Conservation (phyloP, 2,113 vertebrate genomes). For the Oxygymnocypris stewartii region DNA sequence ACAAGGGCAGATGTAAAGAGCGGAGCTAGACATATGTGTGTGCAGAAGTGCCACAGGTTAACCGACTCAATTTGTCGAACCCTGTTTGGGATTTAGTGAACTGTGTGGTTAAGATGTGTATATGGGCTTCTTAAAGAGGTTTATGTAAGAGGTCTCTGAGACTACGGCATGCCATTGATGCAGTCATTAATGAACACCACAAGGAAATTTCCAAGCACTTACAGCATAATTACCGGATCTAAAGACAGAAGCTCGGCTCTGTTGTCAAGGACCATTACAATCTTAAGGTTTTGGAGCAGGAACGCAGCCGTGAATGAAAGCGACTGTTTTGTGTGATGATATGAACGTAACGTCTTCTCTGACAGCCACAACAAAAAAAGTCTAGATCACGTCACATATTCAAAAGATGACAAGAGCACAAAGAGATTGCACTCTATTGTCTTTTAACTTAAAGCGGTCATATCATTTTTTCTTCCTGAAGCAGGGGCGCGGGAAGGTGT, state of each 20-base stretch:
- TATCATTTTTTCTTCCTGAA: too few species aligned
- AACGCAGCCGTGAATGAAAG: not conserved
- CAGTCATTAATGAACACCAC: conserved; percentile 32
- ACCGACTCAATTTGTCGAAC: conserved; percentile 58
- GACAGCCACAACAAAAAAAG: conserved; percentile 33
- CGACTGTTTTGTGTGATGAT: not conserved
- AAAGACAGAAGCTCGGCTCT: conserved; percentile 35
- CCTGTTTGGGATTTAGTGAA: conserved; percentile 48
- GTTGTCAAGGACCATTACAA: conserved; percentile 35
- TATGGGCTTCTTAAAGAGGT: not conserved
- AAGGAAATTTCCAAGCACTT: conserved; percentile 24
- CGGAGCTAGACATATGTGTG: conserved; percentile 46
- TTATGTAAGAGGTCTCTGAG: not conserved
- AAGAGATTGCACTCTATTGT: not conserved
- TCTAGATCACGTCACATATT: conserved; percentile 42
- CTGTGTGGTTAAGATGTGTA: not conserved
- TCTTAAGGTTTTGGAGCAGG: not conserved
- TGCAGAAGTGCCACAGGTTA: conserved; percentile 66
- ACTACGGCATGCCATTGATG: conserved; percentile 27
- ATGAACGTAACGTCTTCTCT: conserved; percentile 22
- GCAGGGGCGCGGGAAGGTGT: too few species aligned
- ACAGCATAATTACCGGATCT: conserved; percentile 48
- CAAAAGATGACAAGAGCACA: conserved; percentile 17
- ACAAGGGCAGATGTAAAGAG: conserved; percentile 6
- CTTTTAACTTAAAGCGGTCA: conserved; percentile 10